Conservation (phyloP, 2,113 vertebrate species). For the Setophaga coronata region DNA sequence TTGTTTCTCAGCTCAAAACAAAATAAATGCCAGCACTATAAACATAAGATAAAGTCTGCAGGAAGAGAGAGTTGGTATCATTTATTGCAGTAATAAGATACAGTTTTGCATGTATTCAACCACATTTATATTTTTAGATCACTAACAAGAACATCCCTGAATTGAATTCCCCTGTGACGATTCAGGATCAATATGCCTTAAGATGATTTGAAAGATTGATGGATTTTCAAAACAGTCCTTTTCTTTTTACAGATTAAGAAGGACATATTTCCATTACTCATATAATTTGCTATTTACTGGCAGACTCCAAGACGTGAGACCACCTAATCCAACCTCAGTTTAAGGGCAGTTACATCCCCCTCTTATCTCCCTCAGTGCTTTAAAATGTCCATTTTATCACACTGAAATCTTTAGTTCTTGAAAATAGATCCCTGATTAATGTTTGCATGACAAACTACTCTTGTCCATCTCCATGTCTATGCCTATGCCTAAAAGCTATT, state of each 20-base stretch:
- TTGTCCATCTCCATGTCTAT: not conserved
- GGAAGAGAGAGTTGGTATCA: not conserved
- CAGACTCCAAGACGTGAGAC: not conserved
- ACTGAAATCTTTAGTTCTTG: not conserved
- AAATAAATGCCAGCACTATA: not conserved
- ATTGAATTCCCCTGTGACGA: not conserved
- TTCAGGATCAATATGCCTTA: not conserved
- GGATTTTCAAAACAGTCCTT: not conserved
- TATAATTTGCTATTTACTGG: not conserved
- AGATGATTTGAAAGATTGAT: not conserved
- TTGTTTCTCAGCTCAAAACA: not conserved
- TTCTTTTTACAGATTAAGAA: not conserved
- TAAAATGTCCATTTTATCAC: not conserved
- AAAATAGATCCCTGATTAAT: not conserved
- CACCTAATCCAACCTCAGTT: not conserved
- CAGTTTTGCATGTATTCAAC: not conserved
- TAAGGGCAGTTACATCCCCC: not conserved
- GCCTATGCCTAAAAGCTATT: not conserved
- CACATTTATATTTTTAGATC: not conserved
- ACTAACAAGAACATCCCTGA: not conserved
- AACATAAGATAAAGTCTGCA: not conserved
- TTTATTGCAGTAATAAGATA: conserved; percentile 23
- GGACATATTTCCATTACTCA: not conserved
- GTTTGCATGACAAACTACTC: not conserved
- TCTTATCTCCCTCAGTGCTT: not conserved